These are phyloP conservation scores for Mimachlamys varia DNA, from an alignment of 2,888 invertebrate genomes.

Conservation along the genomic window DNA sequence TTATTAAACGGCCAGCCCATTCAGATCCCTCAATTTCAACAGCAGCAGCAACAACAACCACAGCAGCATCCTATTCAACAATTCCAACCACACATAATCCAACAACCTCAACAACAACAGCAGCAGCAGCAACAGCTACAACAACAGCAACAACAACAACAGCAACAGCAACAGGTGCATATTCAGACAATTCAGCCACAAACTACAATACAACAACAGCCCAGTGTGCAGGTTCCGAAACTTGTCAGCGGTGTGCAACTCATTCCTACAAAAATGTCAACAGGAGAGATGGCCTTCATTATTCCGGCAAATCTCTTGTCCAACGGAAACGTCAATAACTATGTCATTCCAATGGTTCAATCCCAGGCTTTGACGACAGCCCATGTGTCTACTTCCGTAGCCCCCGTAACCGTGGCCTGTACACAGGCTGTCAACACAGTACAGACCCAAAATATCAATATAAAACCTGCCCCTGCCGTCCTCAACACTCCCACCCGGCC, in stretches of 20 bases:
- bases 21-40: neutral
- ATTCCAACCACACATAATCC: neutral
- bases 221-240: constrained; percentile 43
- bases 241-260: constrained; percentile 61
- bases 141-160: neutral
- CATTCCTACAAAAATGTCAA: constrained; percentile 60
- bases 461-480: neutral
- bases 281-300: constrained; percentile 68
- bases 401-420: neutral
- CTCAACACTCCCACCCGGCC: neutral
- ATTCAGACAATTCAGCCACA: neutral
- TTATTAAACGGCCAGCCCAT: neutral
- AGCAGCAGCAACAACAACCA: neutral
- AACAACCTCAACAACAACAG: neutral
- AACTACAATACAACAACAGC: neutral
- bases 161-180: neutral
- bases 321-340: constrained; percentile 43
- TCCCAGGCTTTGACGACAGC: constrained; percentile 22
- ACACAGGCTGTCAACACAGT: neutral
- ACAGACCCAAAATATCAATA: neutral
- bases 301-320: constrained; percentile 57
- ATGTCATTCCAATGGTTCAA: constrained; percentile 45
- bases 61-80: neutral
- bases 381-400: neutral
- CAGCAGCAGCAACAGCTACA: neutral